Evolutionary conservation across 1,140 invertebrate genomes (phyloP), one percentile per base, ranked within the genome.

Genomic region (Micrasema longulum): DNA sequence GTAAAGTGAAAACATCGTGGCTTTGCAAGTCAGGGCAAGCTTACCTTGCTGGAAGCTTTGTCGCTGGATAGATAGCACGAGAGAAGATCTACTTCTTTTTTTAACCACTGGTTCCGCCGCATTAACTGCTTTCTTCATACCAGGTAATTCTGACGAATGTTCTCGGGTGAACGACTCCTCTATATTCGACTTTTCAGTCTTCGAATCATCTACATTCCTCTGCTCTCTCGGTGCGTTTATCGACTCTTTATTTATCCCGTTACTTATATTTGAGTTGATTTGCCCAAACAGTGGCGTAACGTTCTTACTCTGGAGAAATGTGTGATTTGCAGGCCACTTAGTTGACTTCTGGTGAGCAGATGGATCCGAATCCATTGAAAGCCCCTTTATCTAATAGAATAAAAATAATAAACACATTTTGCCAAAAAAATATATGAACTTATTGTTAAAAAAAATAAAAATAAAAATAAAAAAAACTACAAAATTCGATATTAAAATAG

Each of bases 1-100:
- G 80, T 90, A 90, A 69, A 90, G 85, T 47, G 88, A 83, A 82
- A 89, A 90, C 69, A 91, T 86, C 23, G 85, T 87, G 12, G 88
- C 89, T 73, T 87, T 86, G 79, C 90, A 92, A 62, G 87, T 85
- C 55, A 92, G 84, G 22, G 86, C 84, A 26, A 92, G 77, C 77
- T 86, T 87, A 22, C 88, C 88, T n/a, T 87, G 84, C 73, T 85
- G 85, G 76, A 90, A 90, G 78, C 84, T 88, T 74, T 88, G 86
- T 2, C 81, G 82, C 14, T 79, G 67, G 35, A 85, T 67, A 7
- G 41, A n/a, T 14, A 74, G 26, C 14, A 53, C 67, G 26, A 74
- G 52, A 16, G 48, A 45, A 9, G 72, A 74, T 1, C 41, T 52
- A 31, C 72, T 74, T 1, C 52, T 66, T 23, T 47, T 65, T 43